A percentile compares a stretch with the other conserved stretches of the same genome.
These are phyloP conservation scores for Brachyptera putata DNA, from an alignment of 2,888 invertebrate species.

Conservation along the genomic window DNA sequence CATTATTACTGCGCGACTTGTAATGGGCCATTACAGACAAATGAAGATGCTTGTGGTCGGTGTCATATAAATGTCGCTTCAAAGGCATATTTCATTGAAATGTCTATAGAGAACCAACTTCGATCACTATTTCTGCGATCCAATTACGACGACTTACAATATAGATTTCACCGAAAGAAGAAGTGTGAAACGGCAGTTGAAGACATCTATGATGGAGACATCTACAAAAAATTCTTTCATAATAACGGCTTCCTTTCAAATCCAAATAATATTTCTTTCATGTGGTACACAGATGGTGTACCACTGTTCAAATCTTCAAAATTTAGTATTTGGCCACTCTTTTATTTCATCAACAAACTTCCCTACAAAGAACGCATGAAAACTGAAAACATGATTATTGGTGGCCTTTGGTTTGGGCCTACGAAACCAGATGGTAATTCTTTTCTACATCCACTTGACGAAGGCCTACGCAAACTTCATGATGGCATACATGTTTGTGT, in stretches of 20 bases:
- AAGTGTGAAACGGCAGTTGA: background rate
- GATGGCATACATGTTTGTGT: background rate
- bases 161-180: constrained; percentile 11
- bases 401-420: constrained; percentile 24
- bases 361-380: no score
- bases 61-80: background rate
- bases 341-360: no score
- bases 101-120: constrained; percentile 6
- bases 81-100: constrained; percentile 7
- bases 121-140: background rate
- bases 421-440: constrained; percentile 21
- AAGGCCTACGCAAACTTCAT: background rate
- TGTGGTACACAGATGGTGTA: no score
- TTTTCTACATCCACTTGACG: background rate
- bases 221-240: constrained; percentile 17
- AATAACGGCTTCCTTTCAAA: constrained; percentile 26
- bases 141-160: background rate
- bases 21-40: background rate
- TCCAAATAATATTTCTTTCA: constrained; percentile 32
- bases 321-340: constrained; percentile 34
- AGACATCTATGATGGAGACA: constrained; percentile 19
- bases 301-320: constrained; percentile 34
- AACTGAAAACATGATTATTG: constrained; percentile 29
- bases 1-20: constrained; percentile 16
- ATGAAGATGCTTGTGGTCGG: background rate